A percentile compares a stretch with the other conserved stretches of the same genome.
These are phyloP conservation scores for Prenolepis imparis DNA, from an alignment of 2,888 invertebrate species.

Conservation along the genomic window DNA sequence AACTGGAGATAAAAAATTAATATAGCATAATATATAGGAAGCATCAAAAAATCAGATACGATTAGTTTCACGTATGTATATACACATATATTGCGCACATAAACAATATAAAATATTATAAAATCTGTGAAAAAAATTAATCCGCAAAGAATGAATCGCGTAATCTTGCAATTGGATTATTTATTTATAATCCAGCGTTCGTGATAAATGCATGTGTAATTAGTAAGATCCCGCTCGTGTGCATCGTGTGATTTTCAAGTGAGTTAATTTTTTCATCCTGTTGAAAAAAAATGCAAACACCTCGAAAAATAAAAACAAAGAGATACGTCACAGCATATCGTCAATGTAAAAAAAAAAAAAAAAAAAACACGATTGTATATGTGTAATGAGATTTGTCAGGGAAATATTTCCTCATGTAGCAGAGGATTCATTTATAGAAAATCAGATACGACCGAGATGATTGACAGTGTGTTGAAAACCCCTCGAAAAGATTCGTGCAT, in stretches of 20 bases:
- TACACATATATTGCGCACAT: too few species aligned
- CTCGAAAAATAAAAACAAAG: constrained; percentile 18
- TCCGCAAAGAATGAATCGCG: background rate
- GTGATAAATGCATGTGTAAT: constrained; percentile 29
- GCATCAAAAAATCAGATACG: too few species aligned
- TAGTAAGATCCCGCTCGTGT: constrained; percentile 10
- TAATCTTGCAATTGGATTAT: constrained; percentile 8
- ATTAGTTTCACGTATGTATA: background rate
- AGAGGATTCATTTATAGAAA: constrained; percentile 11
- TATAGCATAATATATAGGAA: background rate
- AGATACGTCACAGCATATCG: constrained; percentile 59
- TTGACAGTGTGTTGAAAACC: constrained; percentile 51
- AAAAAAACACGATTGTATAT: constrained; percentile 73
- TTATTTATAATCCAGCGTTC: background rate
- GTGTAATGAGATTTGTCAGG: constrained; percentile 83
- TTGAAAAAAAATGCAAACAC: constrained; percentile 9
- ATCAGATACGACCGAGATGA: constrained; percentile 7
- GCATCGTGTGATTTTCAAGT: constrained; percentile 15
- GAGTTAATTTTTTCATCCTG: constrained; percentile 36
- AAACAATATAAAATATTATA: background rate
- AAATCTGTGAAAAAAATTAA: background rate
- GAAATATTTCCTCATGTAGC: constrained; percentile 78
- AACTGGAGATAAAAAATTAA: background rate
- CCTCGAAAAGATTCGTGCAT: constrained; percentile 58
- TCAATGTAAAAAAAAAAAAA: constrained; percentile 77